phyloP scores from a whole-genome alignment of 2,113 vertebrate species.

The Ramphastos sulfuratus region DNA sequence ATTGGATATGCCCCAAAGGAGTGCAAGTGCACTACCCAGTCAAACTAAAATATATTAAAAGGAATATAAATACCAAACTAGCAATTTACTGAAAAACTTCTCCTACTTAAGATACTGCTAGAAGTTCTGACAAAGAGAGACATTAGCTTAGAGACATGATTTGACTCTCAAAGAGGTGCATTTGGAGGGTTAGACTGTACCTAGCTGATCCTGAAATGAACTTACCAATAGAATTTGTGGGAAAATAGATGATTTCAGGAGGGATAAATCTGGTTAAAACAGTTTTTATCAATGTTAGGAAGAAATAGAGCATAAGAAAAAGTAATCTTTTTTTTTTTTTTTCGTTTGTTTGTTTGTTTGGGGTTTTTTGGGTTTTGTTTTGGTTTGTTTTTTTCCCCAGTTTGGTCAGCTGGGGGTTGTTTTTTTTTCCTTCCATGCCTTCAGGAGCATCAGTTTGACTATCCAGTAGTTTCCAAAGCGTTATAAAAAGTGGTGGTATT shows the following conservation, averaged over 20 bases:
- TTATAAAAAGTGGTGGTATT: background rate
- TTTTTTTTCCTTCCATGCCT: background rate
- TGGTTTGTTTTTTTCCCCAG: background rate
- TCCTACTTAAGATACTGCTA: background rate
- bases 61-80: background rate
- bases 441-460: background rate
- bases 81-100: background rate
- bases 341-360: background rate
- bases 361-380: too few relatives aligned
- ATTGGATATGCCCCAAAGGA: background rate
- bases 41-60: background rate
- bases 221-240: background rate
- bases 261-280: background rate
- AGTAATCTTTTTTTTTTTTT: background rate
- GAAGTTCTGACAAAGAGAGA: background rate
- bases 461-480: background rate
- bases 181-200: background rate
- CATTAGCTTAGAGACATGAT: accelerated
- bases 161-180: background rate
- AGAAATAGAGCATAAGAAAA: too few relatives aligned
- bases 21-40: background rate
- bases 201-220: background rate
- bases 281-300: background rate
- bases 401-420: background rate
- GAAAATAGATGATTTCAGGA: background rate